phyloP scores from a whole-genome alignment of 2,888 invertebrate genomes.

The Leptopterna dolabrata region DNA sequence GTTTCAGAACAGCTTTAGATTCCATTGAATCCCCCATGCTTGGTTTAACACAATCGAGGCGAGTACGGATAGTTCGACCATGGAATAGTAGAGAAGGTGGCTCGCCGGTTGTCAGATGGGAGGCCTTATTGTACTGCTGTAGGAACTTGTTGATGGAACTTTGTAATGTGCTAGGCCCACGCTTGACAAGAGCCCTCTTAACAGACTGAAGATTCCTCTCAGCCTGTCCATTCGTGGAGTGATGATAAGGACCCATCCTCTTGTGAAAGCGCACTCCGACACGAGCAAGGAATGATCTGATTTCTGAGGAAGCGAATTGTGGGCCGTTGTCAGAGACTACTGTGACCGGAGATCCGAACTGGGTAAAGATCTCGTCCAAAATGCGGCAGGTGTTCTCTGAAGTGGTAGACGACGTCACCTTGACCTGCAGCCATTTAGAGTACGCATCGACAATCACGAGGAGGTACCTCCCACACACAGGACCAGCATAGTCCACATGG shows the following conservation, averaged over 20 bases:
- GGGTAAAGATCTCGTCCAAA: slow-evolving; percentile 11
- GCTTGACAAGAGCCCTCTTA: slow-evolving; percentile 33
- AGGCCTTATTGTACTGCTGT: slow-evolving; percentile 15
- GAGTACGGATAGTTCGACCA: background rate
- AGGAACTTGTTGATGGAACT: slow-evolving; percentile 18
- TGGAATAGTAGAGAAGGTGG: no score
- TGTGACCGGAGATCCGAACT: slow-evolving; percentile 28
- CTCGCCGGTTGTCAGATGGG: slow-evolving; percentile 38
- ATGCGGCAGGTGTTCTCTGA: slow-evolving; percentile 12
- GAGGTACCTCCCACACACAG: slow-evolving; percentile 44
- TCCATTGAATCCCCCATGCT: background rate
- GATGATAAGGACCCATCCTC: slow-evolving; percentile 48
- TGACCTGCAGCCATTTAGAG: no score
- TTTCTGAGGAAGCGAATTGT: no score
- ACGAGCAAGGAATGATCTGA: slow-evolving; percentile 17
- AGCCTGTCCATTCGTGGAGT: slow-evolving; percentile 50
- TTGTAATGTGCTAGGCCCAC: no score
- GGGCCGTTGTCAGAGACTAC: slow-evolving; percentile 54
- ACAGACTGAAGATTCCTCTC: slow-evolving; percentile 44
- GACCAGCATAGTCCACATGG: slow-evolving; percentile 36
- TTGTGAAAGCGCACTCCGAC: slow-evolving; percentile 38
- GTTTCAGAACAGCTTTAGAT: background rate
- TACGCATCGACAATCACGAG: no score
- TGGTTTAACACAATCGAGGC: background rate
- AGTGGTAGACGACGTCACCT: slow-evolving; percentile 42